Evolutionary conservation across 2,113 vertebrate genomes (phyloP).

Genomic region (Canis aureus): DNA sequence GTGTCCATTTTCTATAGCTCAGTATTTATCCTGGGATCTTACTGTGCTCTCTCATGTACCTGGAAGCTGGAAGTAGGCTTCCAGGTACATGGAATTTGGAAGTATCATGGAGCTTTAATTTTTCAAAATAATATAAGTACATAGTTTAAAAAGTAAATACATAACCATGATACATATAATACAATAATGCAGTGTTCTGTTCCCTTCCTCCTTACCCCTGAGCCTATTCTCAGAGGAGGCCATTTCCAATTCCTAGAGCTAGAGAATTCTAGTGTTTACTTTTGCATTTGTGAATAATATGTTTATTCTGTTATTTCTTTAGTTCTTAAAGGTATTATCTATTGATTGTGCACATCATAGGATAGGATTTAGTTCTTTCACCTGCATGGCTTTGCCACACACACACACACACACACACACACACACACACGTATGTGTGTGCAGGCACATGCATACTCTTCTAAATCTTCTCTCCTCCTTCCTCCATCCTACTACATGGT

Average conservation of each 20-base stretch:
- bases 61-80: not conserved
- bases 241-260: not conserved
- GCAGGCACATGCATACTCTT: not conserved
- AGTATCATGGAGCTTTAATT: not conserved
- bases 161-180: not conserved
- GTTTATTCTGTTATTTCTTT: not conserved
- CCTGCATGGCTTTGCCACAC: not conserved
- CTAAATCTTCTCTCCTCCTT: not conserved
- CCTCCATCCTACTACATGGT: not conserved
- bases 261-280: not conserved
- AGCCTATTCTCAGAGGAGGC: not conserved
- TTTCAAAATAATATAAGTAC: not conserved
- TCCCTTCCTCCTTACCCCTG: not conserved
- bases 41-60: not conserved
- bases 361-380: not conserved
- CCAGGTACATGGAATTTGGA: slow-evolving; percentile 15
- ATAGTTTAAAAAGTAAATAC: not conserved
- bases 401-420: not conserved
- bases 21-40: not conserved
- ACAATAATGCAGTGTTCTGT: not conserved
- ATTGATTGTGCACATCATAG: not conserved
- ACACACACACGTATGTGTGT: not conserved
- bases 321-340: not conserved
- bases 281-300: not conserved
- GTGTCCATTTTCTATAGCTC: not conserved